Conservation (phyloP, 2,113 vertebrate genomes). For the Sporophila hypoxantha region DNA sequence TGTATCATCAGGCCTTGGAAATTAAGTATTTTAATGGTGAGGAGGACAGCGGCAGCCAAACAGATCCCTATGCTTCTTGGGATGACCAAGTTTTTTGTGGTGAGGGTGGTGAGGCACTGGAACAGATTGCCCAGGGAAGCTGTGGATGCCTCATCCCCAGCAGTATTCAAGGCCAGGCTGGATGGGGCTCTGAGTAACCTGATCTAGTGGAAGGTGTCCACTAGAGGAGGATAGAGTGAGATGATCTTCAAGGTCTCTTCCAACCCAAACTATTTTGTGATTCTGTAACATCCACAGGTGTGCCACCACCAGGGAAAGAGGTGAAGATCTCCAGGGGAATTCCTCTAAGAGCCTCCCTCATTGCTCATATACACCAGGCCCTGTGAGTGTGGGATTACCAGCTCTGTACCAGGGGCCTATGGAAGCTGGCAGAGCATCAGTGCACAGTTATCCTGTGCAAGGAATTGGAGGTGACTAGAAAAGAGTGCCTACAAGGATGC, state of each 20-base stretch:
- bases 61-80: no score
- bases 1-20: neutral
- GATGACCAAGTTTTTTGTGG: neutral
- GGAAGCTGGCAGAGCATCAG: neutral
- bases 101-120: neutral
- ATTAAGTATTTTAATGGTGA: accelerated
- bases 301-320: neutral
- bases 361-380: accelerated
- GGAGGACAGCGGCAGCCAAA: neutral
- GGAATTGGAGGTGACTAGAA: accelerated
- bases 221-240: neutral
- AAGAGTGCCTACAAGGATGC: neutral
- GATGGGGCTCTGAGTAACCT: neutral
- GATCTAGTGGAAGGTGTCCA: neutral
- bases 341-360: neutral
- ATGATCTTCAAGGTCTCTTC: neutral
- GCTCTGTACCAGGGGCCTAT: neutral
- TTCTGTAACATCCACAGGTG: neutral
- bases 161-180: neutral
- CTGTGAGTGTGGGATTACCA: accelerated
- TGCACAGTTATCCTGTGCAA: neutral
- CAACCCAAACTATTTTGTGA: neutral
- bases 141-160: neutral
- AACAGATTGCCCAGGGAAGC: neutral
- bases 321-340: neutral